Base-by-base conservation (phyloP, 2,113 vertebrate species). In the Oreochromis spilurus region DNA sequence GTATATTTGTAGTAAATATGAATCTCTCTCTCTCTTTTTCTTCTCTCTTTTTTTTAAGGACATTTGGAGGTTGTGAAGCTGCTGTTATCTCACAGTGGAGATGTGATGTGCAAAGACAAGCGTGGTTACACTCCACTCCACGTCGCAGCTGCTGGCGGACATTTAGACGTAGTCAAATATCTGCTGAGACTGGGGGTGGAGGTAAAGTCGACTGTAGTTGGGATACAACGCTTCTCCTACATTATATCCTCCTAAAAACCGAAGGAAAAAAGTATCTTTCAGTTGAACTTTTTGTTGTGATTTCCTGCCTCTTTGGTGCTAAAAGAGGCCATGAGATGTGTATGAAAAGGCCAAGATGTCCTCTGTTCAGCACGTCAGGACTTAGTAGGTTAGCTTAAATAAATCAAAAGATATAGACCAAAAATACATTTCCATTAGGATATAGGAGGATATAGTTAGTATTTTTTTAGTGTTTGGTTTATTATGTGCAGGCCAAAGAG, bases 61-160 rank as follows among this genome's bases (percentile, higher is more conserved):
- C 97, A 98, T 91, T 85, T 98, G 96, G 98, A 98, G 60, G 96
- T 98, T n/a, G 93, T 99, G 89, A 99, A 98, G 96, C 96, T 98
- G 94, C 95, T 99, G 92, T 94, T 97, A 85, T 97, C 97, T 4
- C 96, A 97, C 3, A 96, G 97, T 19, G 97, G 97, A 3, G 97
- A 98, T 3, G 96, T 97, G 13, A 95, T 92, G 81, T 98, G 97
- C 88, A 98, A 97, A 89, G 99, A 99, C 94, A 97, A 97, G 91
- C 96, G 95, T 83, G 98, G 98, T 70, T 99, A 99, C 90, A 98
- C 97, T 3, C 96, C 98, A 14, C 97, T 99, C 24, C 99, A 99
- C 34, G 97, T 97, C 0, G 98, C 99, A 1, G 98, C 98, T 1
- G 96, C 97, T 88, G 96, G 96, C 2, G 99, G 98, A 82, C 98